Evolutionary conservation across 92 coral and sea anemone species (phyloP).

Genomic region (Micromussa lordhowensis): DNA sequence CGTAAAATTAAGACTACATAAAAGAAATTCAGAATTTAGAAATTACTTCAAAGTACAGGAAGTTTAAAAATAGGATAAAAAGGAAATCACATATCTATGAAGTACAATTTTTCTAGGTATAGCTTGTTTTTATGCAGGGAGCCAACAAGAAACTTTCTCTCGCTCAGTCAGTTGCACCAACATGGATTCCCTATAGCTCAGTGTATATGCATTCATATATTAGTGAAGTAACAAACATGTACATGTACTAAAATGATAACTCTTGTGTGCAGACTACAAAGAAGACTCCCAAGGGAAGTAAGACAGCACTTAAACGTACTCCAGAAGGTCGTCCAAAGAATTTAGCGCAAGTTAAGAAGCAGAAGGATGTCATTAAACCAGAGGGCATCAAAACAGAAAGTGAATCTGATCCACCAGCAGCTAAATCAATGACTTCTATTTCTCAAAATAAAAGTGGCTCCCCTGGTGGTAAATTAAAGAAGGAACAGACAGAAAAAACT

Average conservation of each 20-base stretch:
- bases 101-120: too few species aligned
- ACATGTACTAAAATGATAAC: background rate
- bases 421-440: background rate
- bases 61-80: too few species aligned
- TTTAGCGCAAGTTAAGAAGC: background rate
- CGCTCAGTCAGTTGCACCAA: too few species aligned
- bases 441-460: background rate
- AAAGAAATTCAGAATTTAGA: too few species aligned
- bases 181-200: too few species aligned
- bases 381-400: conserved; percentile 1
- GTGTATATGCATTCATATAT: background rate
- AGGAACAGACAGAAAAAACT: background rate
- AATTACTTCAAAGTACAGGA: too few species aligned
- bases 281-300: background rate
- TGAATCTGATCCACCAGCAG: background rate
- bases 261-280: conserved; percentile 7
- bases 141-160: too few species aligned
- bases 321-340: conserved; percentile 1
- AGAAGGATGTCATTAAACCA: background rate
- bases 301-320: background rate
- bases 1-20: too few species aligned
- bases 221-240: background rate
- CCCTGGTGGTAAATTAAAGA: background rate
- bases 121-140: too few species aligned
- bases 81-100: too few species aligned